phyloP scores from a whole-genome alignment of 1,140 invertebrate species.

The Ruditapes philippinarum region DNA sequence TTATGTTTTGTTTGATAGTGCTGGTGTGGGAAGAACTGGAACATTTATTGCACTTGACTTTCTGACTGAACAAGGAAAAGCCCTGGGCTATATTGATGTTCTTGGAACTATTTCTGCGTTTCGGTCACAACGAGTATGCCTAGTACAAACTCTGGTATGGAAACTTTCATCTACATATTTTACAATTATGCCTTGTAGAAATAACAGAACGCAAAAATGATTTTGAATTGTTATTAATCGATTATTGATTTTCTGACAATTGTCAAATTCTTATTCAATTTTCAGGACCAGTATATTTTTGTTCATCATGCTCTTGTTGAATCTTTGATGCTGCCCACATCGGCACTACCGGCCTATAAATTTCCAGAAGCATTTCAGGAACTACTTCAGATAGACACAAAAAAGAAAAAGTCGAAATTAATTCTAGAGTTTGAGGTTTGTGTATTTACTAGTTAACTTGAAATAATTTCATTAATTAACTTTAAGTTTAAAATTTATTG shows the following conservation, averaged over 20 bases:
- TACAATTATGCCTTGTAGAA: no score
- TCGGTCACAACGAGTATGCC: background rate
- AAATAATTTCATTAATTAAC: no score
- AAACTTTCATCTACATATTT: no score
- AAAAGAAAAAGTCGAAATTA: background rate
- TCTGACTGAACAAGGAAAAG: constrained; percentile 13
- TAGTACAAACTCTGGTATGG: constrained; percentile 23
- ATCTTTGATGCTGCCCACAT: constrained; percentile 32
- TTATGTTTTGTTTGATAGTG: background rate
- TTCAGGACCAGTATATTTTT: constrained; percentile 46
- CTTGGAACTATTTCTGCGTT: background rate
- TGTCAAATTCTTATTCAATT: no score
- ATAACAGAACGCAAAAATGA: no score
- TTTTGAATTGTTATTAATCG: no score
- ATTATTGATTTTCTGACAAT: no score
- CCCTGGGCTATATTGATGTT: background rate
- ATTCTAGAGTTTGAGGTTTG: constrained; percentile 29
- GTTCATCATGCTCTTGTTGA: constrained; percentile 30
- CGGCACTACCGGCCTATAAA: background rate
- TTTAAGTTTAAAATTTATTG: no score
- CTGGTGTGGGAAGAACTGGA: constrained; percentile 39
- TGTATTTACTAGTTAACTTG: no score
- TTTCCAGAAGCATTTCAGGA: constrained; percentile 6
- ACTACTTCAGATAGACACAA: background rate
- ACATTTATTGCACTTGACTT: constrained; percentile 14